phyloP scores from a whole-genome alignment of 2,113 vertebrate species.

The Chionomys nivalis region DNA sequence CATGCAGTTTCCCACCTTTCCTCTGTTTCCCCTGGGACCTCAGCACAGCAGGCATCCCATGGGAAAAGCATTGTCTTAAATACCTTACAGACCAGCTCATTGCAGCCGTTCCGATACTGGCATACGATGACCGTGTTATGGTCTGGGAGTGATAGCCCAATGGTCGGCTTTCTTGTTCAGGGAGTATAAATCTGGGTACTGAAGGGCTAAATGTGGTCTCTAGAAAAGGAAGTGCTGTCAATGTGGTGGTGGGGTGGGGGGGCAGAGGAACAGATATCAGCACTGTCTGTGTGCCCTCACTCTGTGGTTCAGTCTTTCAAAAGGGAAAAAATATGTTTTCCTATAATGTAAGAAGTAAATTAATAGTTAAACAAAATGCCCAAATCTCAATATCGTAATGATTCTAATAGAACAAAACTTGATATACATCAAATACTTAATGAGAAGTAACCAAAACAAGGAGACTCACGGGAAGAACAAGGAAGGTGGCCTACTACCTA shows the following conservation, averaged over 20 bases:
- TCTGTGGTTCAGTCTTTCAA: not conserved
- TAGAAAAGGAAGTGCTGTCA: not conserved
- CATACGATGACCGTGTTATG: not conserved
- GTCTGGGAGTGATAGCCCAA: not conserved
- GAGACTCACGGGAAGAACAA: not conserved
- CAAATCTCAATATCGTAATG: not conserved
- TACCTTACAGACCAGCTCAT: not conserved
- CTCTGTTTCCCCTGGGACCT: not conserved
- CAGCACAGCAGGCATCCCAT: not conserved
- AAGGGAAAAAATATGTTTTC: not conserved
- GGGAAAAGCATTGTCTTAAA: not conserved
- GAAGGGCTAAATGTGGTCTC: not conserved
- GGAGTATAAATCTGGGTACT: not conserved
- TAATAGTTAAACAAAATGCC: not conserved
- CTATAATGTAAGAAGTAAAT: not conserved
- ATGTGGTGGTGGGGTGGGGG: fast-evolving
- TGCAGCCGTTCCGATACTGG: not conserved
- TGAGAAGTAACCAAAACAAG: not conserved
- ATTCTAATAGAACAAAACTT: not conserved
- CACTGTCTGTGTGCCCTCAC: not conserved
- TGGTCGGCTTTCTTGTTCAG: not conserved
- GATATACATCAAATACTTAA: not conserved
- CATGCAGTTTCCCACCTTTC: not conserved
- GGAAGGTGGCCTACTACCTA: not conserved
- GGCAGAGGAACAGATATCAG: not conserved